phyloP scores from a whole-genome alignment of 2,113 vertebrate genomes.

The Ibidorhyncha struthersii region DNA sequence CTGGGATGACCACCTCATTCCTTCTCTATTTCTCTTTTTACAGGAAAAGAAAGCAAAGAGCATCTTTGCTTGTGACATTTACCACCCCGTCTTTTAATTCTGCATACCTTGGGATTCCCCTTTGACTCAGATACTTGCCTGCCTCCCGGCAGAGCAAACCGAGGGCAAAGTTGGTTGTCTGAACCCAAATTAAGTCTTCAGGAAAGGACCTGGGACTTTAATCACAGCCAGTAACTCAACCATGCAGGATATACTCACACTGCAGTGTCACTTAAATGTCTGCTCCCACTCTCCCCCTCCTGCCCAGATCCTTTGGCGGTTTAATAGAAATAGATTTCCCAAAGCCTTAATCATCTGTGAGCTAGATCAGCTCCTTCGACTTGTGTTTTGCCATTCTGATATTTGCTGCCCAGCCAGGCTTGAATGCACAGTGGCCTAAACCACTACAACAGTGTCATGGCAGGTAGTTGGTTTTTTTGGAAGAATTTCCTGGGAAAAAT shows the following conservation, averaged over 20 bases:
- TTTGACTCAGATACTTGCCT: neutral
- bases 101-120: neutral
- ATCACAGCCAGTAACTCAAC: neutral
- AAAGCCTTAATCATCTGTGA: neutral
- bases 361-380: neutral
- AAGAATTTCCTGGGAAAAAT: neutral
- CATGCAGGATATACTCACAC: neutral
- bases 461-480: neutral
- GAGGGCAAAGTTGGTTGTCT: neutral
- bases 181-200: slow-evolving; percentile 39
- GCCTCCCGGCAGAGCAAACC: neutral
- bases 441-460: no score
- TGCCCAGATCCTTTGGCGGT: neutral
- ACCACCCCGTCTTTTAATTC: neutral
- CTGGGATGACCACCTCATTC: neutral
- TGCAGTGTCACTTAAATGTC: neutral
- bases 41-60: neutral
- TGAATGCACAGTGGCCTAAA: neutral
- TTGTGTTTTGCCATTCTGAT: neutral
- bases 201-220: slow-evolving; percentile 6
- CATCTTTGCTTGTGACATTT: neutral
- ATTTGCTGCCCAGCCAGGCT: neutral
- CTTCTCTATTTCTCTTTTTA: neutral
- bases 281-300: neutral
- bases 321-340: neutral